Conservation (phyloP, 2,888 invertebrate genomes). For the Linyphia triangularis region DNA sequence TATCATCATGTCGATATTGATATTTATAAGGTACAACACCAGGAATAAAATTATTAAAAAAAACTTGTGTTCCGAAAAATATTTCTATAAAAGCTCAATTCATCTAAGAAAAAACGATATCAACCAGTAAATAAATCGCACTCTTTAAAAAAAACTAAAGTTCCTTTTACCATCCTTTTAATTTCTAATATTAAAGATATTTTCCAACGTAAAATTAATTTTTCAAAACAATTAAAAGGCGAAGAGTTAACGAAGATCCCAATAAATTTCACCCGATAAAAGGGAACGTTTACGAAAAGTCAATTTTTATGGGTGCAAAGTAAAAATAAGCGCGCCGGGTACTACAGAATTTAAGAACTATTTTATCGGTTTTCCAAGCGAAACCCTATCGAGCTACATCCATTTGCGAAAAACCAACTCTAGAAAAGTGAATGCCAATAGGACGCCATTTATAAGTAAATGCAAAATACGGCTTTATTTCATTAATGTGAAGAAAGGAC, state of each 20-base stretch:
- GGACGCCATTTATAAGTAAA: constrained; percentile 57
- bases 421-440: constrained; percentile 62
- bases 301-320: constrained; percentile 43
- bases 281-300: constrained; percentile 46
- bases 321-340: constrained; percentile 40
- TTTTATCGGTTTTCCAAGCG: constrained; percentile 54
- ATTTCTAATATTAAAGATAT: neutral
- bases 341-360: neutral
- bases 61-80: too few species aligned
- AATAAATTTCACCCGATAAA: constrained; percentile 38
- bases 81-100: too few species aligned
- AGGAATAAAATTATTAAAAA: too few species aligned
- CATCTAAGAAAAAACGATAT: too few species aligned
- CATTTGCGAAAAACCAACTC: constrained; percentile 63
- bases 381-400: constrained; percentile 39
- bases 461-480: constrained; percentile 69
- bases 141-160: neutral
- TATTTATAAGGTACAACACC: too few species aligned
- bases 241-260: constrained; percentile 12
- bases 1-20: too few species aligned
- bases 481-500: constrained; percentile 36
- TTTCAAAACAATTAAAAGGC: neutral
- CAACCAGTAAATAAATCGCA: too few species aligned
- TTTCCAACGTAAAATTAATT: constrained; percentile 34
- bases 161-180: constrained; percentile 10